Evolutionary conservation across 2,888 invertebrate species (phyloP), one percentile per base, ranked within the genome.

Genomic region (Archaeoteleia sp.): DNA sequence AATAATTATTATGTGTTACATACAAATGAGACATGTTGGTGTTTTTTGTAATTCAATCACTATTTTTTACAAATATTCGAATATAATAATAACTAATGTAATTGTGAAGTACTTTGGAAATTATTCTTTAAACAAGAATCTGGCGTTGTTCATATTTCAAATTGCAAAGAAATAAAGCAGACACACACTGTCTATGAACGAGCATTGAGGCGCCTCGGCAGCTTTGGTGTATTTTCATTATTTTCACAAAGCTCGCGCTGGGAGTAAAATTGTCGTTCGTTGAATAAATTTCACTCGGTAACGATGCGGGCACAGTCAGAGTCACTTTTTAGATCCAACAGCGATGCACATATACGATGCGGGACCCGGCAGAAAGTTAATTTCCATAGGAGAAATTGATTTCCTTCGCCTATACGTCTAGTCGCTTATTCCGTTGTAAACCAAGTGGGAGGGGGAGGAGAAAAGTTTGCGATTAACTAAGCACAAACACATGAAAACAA

Each of bases 311-410:
- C 48, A 51, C 51, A 61, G 32, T 61, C 32, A 29, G 13, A 51
- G 51, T 46, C 61, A 67, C 48, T 67, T 67, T 67, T 67, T 67
- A 30, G 51, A 67, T 55, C 9, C 42, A 10, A 53, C 40, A 23
- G 29, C 46, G 29, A 48, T 20, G 54, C 43, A 32, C 46, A 43
- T 27, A 60, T 48, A 42, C 39, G 57, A 68, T 68, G 67, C 62
- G 67, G 67, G 67, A 58, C 27, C 61, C 54, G 61, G 53, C 58
- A 68, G 67, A 62, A 68, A 68, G 62, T 68, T 68, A 68, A 63
- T 68, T 68, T 63, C 62, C 46, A 58, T 67, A 48, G 51, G 46
- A 68, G 58, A 62, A 63, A 68, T 68, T 62, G 67, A 68, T 68
- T 68, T 62, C 30, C 42, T 62, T 58, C 27, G 45, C 13, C 14